Evolutionary conservation across 2,113 vertebrate species (phyloP).

Genomic region (Hoplias malabaricus): DNA sequence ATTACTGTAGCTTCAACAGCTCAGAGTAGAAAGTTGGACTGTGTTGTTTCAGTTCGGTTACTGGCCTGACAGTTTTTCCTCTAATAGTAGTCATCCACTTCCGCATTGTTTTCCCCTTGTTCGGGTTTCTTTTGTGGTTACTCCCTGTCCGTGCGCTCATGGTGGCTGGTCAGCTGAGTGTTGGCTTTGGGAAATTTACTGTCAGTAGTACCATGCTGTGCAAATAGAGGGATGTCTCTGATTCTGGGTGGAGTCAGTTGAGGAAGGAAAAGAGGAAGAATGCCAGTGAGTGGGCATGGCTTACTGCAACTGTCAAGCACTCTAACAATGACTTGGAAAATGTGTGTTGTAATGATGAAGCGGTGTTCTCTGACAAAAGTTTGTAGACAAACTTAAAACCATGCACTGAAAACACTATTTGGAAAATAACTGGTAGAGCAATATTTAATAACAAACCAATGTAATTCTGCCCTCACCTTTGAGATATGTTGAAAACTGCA

Average conservation of each 20-base stretch:
- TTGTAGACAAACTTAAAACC: background rate
- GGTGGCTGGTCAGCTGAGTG: constrained; percentile 47
- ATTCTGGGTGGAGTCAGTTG: constrained; percentile 68
- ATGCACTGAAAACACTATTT: background rate
- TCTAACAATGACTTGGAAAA: background rate
- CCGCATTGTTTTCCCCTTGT: too few species aligned
- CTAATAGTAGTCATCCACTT: background rate
- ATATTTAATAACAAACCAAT: background rate
- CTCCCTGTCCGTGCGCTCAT: background rate
- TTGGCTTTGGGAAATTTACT: constrained; percentile 70
- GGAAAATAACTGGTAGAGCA: background rate
- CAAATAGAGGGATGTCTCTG: constrained; percentile 84
- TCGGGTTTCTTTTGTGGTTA: background rate
- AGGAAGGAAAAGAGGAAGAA: background rate
- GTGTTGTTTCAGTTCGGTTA: too few species aligned
- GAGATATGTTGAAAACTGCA: constrained; percentile 79
- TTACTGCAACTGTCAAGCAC: background rate
- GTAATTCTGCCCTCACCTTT: constrained; percentile 72
- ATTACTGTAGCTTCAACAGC: background rate
- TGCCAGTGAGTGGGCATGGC: background rate
- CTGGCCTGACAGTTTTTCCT: background rate
- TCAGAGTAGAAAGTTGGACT: background rate
- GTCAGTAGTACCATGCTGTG: constrained; percentile 90
- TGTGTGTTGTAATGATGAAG: background rate
- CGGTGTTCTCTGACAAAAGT: background rate